Evolutionary conservation across 2,113 vertebrate species (phyloP), one percentile per base, ranked within the genome.

Genomic region (Aphyosemion australe): DNA sequence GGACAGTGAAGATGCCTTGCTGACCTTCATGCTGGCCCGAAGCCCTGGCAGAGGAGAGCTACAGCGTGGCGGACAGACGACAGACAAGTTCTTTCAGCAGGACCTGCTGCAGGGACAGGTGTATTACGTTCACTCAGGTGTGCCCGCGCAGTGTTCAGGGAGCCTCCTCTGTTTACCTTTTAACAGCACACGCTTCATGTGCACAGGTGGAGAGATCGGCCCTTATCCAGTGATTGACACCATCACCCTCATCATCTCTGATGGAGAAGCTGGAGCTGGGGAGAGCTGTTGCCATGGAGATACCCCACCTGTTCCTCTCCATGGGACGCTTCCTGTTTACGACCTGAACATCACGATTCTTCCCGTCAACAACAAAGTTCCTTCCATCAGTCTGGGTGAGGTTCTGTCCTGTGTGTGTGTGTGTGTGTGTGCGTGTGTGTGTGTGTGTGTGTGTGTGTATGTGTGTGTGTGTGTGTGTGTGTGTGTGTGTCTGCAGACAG

Each of bases 301-400:
- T 37, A 76, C 69, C 62, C 88, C 90, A 13, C 87, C 87, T 0
- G 85, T 90, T 2, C 85, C 83, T 8, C 65, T 89, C 51, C 90
- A 91, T 5, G 68, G 86, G 34, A 84, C 68, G 20, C 92, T 94
- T 75, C 92, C 90, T 52, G 82, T 93, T 42, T 92, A 90, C 32
- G 91, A 93, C 74, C 84, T 90, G n/a, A 93, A 92, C 41, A 42
- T 91, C 88, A 91, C 90, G 6, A 32, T 93, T 6, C 76, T 91
- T 50, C 92, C 93, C 11, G 65, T 88, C 58, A 91, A 93, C 87
- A 92, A 93, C 75, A 70, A 85, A 42, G 60, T 81, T 45, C 90
- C 92, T 19, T 6, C 64, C 3, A 47, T 90, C 65, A 74, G 74
- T 0, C 41, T 79, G 51, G 73, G 85, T 92, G 42, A 53, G 48